A percentile compares a stretch with the other conserved stretches of the same genome.
These are phyloP conservation scores for Drosophila anceps DNA, from an alignment of 2,888 invertebrate species.

Conservation along the genomic window DNA sequence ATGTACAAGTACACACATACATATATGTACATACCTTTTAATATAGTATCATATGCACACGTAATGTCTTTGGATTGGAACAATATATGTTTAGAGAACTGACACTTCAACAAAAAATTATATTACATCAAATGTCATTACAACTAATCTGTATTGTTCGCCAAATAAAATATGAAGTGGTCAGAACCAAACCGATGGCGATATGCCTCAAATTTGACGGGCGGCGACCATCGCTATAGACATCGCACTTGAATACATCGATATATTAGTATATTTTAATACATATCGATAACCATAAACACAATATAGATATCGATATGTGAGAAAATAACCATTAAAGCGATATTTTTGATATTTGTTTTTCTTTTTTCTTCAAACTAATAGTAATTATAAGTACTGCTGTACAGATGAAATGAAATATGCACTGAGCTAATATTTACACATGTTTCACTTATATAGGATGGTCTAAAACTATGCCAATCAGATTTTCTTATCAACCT, in stretches of 20 bases:
- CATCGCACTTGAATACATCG: conserved; percentile 17
- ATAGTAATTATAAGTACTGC: neutral
- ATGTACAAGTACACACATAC: conserved; percentile 9
- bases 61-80: conserved; percentile 8
- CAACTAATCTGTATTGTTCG: conserved; percentile 2
- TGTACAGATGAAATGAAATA: neutral
- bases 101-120: neutral
- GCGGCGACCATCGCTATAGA: conserved; percentile 17
- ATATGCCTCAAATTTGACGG: conserved; percentile 18
- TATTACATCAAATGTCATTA: conserved; percentile 19
- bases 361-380: no score
- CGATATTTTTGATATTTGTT: neutral
- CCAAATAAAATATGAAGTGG: conserved; percentile 11
- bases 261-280: neutral
- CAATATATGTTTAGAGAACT: conserved; percentile 4
- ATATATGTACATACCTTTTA: conserved; percentile 45
- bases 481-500: neutral
- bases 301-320: neutral
- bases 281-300: neutral
- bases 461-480: no score
- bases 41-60: conserved; percentile 29
- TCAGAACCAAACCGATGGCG: conserved; percentile 29
- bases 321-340: neutral
- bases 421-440: neutral
- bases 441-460: neutral